Evolutionary conservation across 2,113 vertebrate species (phyloP), one percentile per base, ranked within the genome.

Genomic region (Reinhardtius hippoglossoides): DNA sequence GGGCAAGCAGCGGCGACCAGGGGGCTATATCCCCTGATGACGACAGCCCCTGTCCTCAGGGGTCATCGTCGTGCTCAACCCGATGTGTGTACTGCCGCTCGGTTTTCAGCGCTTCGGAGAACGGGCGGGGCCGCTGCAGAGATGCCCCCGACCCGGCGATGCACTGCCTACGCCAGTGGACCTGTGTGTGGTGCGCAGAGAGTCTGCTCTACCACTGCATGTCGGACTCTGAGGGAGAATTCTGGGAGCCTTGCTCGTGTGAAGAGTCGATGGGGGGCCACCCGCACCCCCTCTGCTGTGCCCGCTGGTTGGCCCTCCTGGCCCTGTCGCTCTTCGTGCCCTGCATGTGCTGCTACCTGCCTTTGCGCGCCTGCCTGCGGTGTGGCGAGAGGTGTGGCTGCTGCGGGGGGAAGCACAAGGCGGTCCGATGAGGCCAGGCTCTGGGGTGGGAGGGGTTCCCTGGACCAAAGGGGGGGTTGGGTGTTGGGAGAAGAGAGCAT

Each of bases 281-380:
- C 86, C 92, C 92, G 1, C 95, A 97, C 86, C 95, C 96, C 5
- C 95, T 96, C 4, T 97, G 96, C 86, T 97, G 96, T 9, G 94
- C 96, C 67, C 96, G 97, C 92, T 98, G 97, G 97, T 87, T 96
- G 63, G 96, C 96, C 5, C 94, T 98, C 80, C 89, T 96, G 57
- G 95, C 94, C 8, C 94, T 98, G 52, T 97, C 97, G 4, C 93
- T 97, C 73, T 95, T 96, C 0, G 96, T 97, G 86, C 97, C 97
- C 91, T 98, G 97, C 93, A 97, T 98, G 94, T 98, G 97, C 95
- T 97, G 96, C 94, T 98, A 97, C 76, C 94, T 97, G 82, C 97
- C 96, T 72, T 92, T 98, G 89, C 95, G 93, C 58, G 96, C 94
- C n/a, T 98, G 97, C 92, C 95, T 97, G 92, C 96, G 95, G 84